Evolutionary conservation across 2,888 invertebrate species (phyloP).

Genomic region (Napeogenes inachia): DNA sequence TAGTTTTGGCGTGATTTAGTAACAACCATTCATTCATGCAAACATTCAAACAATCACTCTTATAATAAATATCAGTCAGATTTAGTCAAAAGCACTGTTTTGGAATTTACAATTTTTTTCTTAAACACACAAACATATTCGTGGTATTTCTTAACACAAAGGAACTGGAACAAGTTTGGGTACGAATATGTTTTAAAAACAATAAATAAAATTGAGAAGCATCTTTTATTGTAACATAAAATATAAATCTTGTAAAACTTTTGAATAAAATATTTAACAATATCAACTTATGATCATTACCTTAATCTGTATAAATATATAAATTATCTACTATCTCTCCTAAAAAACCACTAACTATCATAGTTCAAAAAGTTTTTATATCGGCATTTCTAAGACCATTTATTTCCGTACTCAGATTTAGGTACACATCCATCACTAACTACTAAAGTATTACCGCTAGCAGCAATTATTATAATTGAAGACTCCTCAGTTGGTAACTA

Average conservation of each 20-base stretch:
- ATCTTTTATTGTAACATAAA: slow-evolving; percentile 71
- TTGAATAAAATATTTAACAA: slow-evolving; percentile 57
- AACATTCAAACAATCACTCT: no score
- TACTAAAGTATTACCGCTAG: slow-evolving; percentile 12
- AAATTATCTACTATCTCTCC: slow-evolving; percentile 12
- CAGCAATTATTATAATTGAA: neutral
- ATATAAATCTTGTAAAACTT: slow-evolving; percentile 74
- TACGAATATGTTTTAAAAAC: slow-evolving; percentile 18
- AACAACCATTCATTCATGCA: no score
- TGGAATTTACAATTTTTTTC: no score
- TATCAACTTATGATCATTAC: slow-evolving; percentile 21
- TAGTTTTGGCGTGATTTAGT: no score
- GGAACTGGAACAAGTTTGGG: no score
- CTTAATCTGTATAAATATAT: slow-evolving; percentile 42
- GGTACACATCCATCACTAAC: slow-evolving; percentile 3
- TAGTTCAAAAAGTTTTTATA: neutral
- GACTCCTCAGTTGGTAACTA: slow-evolving; percentile 40
- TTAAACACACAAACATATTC: no score
- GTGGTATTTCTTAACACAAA: no score
- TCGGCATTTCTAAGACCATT: slow-evolving; percentile 7
- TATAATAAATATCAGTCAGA: no score
- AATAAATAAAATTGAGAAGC: slow-evolving; percentile 46
- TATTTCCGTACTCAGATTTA: slow-evolving; percentile 17
- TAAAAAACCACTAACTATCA: slow-evolving; percentile 9
- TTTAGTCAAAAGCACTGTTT: no score